Conservation (phyloP, 2,888 invertebrate genomes). For the Hypercompe scribonia region DNA sequence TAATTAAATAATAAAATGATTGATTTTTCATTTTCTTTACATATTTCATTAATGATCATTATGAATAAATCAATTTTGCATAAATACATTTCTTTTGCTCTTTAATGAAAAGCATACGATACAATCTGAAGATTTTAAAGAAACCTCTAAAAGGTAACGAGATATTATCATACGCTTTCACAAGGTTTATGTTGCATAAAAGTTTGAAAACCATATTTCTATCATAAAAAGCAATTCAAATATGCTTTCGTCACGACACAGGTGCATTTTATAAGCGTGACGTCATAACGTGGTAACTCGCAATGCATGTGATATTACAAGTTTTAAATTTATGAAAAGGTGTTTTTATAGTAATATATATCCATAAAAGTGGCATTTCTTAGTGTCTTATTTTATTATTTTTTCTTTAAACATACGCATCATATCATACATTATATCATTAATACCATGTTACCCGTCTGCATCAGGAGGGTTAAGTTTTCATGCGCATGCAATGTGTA, state of each 20-base stretch:
- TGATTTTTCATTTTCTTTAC: too few species aligned
- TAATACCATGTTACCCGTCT: too few species aligned
- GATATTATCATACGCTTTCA: neutral
- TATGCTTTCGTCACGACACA: conserved; percentile 43
- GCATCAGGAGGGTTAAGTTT: too few species aligned
- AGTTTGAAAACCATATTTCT: conserved; percentile 26
- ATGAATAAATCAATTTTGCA: too few species aligned
- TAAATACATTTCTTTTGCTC: too few species aligned
- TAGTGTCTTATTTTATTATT: neutral
- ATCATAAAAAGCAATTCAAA: conserved; percentile 40
- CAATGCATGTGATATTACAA: conserved; percentile 12
- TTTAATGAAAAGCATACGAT: neutral
- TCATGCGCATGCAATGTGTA: too few species aligned
- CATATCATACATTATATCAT: too few species aligned
- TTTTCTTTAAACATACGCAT: too few species aligned
- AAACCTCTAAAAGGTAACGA: neutral
- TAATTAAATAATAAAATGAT: too few species aligned
- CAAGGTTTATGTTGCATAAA: neutral
- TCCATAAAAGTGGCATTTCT: neutral
- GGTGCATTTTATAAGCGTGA: conserved; percentile 37
- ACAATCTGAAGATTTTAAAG: neutral
- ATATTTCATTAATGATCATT: too few species aligned
- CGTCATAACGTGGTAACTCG: conserved; percentile 17
- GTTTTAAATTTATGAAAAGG: conserved; percentile 1
- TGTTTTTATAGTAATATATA: too few species aligned